Evolutionary conservation across 2,113 vertebrate species (phyloP), one percentile per base, ranked within the genome.

Genomic region (Alectura lathami): DNA sequence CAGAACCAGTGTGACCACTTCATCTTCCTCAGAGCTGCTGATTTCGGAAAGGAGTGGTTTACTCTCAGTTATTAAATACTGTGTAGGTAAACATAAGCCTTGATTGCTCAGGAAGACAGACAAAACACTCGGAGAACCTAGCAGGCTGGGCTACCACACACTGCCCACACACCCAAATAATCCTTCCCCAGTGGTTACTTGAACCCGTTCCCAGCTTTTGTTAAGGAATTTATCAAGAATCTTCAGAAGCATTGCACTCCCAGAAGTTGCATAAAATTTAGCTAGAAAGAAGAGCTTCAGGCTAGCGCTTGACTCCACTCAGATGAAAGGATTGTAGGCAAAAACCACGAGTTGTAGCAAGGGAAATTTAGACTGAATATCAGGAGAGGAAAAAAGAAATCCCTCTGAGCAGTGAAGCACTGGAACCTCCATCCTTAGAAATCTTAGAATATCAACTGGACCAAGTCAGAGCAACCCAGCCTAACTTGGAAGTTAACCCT

Each of bases 1-100:
- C 2, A 32, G 47, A 34, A 74, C 13, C 1, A 1, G 7, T 43
- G 42, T 0, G 15, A 63, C 27, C 9, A 0, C 17, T n/a, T 4
- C 5, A 12, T 32, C 43, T 17, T 45, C 53, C 20, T 48, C 32
- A 21, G 42, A 50, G 27, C 3, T 43, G 32, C 32, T 18, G 29
- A 51, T 53, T 60, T 67, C 60, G 54, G 75, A 26, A n/a, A 42
- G 30, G 13, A 29, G 16, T 5, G 11, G 34, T 32, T 79, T 36
- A 26, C 9, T 12, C 54, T 57, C 62, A 11, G 54, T 17, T 47
- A 54, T 10, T 42, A 54, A 66, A 21, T 8, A 0, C 8, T 29
- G 8, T 16, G 18, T 32, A 30, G 21, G 26, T 63, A 47, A 6
- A 53, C 1, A 20, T 15, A 66, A 59, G 38, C 11, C 43, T 17